Evolutionary conservation across 92 coral and sea anemone genomes (phyloP), one percentile per base, ranked within the genome.

Genomic region (Palythoa heliodiscus): DNA sequence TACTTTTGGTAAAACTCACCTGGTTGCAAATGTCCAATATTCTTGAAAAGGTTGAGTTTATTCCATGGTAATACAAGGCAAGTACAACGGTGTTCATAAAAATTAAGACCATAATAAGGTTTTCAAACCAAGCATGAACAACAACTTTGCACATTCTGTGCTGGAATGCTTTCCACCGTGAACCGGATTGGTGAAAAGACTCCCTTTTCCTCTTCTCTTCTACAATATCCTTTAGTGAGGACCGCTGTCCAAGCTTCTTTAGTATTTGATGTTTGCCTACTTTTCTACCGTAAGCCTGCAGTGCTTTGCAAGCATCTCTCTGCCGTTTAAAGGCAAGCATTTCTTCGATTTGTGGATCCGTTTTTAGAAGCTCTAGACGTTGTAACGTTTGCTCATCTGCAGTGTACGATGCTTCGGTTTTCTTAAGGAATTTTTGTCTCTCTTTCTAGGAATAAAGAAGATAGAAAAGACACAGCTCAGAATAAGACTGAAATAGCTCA

Each of bases 71-170:
- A 79, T 91, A 93, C 76, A 87, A 87, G 23, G 93, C 94, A 7
- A 93, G 94, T 0, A 91, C 94, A 37, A 93, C 86, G 38, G 97
- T 93, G 86, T 93, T 93, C 88, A 93, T 50, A 87, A 93, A 75
- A 71, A 93, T 93, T 47, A 93, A 80, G 1, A 89, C 91, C 43
- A 93, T 91, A 4, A 93, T 84, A 24, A 91, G 70, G 7, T 77
- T 89, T 73, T 93, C 94, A 85, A 93, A 93, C 58, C 87, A 79
- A n/a, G 87, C 89, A 64, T 85, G 89, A 75, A 86, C 78, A n/a
- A 89, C 78, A 54, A 89, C 82, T 80, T 81, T 76, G 53, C 87
- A 78, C 52, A 89, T 54, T 71, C 70, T 68, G 4, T 38, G 43
- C 52, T 89, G 75, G 57, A 83, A 73, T 15, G 69, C 76, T 20